Evolutionary conservation across 2,797 vertebrate species (phyloP), one percentile per base, ranked within the genome.

Genomic region (Muscicapa striata): DNA sequence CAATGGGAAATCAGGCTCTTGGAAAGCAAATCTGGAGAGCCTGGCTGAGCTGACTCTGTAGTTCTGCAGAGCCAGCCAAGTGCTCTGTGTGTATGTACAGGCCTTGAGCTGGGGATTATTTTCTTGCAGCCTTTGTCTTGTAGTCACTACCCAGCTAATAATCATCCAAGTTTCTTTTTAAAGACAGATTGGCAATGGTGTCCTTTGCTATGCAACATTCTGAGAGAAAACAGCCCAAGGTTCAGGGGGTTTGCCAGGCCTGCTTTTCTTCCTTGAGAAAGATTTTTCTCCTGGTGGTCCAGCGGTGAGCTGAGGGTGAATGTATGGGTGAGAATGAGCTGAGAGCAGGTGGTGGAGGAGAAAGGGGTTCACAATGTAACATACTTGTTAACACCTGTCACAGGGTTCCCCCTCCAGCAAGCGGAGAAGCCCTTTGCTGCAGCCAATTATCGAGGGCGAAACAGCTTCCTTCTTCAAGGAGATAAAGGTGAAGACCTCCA

Each of bases 331-430:
- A 91, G 72, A 97, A 96, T 97, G 94, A 94, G 45, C 72, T 69
- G 67, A 69, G 87, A 94, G 89, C 80, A 95, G 94, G 83, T 93
- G 90, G 90, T 67, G 92, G 90, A 66, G 68, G 90, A 96, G 79
- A 87, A 94, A 89, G 94, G 84, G 91, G 79, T 95, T 95, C 95
- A 21, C 52, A 91, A 87, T 96, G 64, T 98, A 98, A 98, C 96
- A 81, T 98, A 87, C 98, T 98, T 98, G 97, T 99, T 96, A 97
- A 98, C 97, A 92, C 97, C 98, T 98, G 98, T 98, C 97, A 96
- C 99, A 99, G 99, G 99, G 99, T 76, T 99, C 99, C 96, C 99
- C 99, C 96, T 99, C 99, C 98, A 99, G 98, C 99, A 99, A 99
- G 98, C 98, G 99, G 98, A 98, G 99, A 99, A 99, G 99, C 91